Evolutionary conservation across 2,797 vertebrate species (phyloP).

Genomic region (Emys orbicularis): DNA sequence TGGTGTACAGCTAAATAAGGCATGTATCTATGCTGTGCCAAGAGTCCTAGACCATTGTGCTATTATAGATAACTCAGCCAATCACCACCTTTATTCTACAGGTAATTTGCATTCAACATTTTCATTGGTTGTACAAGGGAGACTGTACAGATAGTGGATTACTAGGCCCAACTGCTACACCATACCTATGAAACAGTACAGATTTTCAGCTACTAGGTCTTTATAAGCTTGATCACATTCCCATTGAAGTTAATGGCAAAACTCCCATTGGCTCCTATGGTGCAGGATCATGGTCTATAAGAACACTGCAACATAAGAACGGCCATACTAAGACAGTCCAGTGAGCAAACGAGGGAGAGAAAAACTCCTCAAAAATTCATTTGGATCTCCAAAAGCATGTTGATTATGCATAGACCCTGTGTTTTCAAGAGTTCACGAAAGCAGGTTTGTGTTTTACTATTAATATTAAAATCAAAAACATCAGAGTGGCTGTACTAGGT

Average conservation of each 20-base stretch:
- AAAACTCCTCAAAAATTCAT: no score
- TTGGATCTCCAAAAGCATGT: no score
- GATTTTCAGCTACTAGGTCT: neutral
- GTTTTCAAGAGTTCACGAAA: no score
- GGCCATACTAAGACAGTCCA: neutral
- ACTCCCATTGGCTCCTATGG: neutral
- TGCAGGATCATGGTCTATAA: neutral
- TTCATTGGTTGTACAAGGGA: neutral
- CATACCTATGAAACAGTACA: neutral
- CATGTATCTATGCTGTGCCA: neutral
- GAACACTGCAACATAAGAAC: neutral
- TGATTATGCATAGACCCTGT: no score
- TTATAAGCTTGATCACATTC: neutral
- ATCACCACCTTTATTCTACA: neutral
- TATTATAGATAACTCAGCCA: neutral
- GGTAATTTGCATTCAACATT: neutral
- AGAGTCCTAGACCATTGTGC: neutral
- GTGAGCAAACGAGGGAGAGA: no score
- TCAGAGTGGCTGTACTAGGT: neutral
- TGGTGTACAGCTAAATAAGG: neutral
- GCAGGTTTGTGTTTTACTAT: no score
- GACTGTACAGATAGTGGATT: neutral
- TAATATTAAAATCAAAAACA: neutral
- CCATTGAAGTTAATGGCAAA: neutral
- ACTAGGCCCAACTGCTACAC: neutral